phyloP scores from a whole-genome alignment of 1,140 invertebrate species.

The Batillaria attramentaria region DNA sequence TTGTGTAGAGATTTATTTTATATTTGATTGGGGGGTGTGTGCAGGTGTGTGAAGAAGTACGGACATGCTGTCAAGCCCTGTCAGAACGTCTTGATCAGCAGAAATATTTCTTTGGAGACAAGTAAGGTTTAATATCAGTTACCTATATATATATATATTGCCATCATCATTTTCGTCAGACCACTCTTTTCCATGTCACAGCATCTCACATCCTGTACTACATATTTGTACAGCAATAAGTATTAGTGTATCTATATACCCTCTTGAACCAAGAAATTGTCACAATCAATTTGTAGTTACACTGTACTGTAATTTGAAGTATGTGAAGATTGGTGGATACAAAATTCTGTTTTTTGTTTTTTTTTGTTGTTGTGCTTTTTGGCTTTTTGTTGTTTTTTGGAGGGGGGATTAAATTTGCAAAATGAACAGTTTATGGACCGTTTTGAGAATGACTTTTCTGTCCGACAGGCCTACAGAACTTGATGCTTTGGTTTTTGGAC shows the following conservation, averaged over 20 bases:
- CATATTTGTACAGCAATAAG: background rate
- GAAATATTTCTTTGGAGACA: slow-evolving; percentile 81
- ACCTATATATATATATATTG: background rate
- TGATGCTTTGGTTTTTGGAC: slow-evolving; percentile 97
- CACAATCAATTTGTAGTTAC: background rate
- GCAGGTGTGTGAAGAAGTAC: slow-evolving; percentile 83
- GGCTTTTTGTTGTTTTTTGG: background rate
- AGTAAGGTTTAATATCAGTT: slow-evolving; percentile 59
- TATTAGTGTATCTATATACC: background rate
- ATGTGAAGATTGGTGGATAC: background rate
- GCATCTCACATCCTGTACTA: background rate
- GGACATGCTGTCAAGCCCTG: slow-evolving; percentile 85
- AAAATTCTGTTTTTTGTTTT: background rate
- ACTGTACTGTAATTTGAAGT: background rate
- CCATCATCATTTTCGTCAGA: background rate
- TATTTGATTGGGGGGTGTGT: too few species aligned
- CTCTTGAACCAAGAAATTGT: background rate
- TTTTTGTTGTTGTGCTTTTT: background rate
- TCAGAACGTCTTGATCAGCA: slow-evolving; percentile 85
- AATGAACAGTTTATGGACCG: background rate
- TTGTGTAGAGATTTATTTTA: background rate
- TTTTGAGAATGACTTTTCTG: background rate
- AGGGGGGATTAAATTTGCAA: background rate
- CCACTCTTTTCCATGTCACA: background rate
- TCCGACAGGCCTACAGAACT: slow-evolving; percentile 82